phyloP scores from a whole-genome alignment of 2,797 vertebrate species.

The Lepus oiostolus region DNA sequence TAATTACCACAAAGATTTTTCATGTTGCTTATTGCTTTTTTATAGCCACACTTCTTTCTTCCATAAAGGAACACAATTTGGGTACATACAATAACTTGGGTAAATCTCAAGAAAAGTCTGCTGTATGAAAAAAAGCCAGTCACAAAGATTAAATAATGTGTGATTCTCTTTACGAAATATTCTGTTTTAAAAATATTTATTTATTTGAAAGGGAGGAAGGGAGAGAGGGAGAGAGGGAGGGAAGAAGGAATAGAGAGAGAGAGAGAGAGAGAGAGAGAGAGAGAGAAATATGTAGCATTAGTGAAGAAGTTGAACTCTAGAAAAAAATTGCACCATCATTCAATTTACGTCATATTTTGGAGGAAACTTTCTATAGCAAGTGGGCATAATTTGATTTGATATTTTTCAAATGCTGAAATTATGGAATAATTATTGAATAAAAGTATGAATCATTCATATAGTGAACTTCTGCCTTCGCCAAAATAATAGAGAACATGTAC shows the following conservation, averaged over 20 bases:
- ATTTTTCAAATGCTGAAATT: constrained; percentile 65
- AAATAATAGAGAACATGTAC: constrained; percentile 72
- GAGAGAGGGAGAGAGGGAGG: no score
- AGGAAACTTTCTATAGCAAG: constrained; percentile 60
- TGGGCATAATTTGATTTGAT: constrained; percentile 58
- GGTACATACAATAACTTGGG: not conserved
- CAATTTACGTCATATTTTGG: constrained; percentile 56
- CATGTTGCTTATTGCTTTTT: not conserved
- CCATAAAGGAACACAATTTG: not conserved
- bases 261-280: no score
- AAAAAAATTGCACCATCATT: constrained; percentile 47
- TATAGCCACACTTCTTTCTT: not conserved
- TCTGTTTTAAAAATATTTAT: no score
- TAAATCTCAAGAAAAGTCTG: constrained; percentile 25
- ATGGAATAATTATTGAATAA: constrained; percentile 73
- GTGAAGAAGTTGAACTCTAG: constrained; percentile 53
- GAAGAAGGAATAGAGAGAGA: no score
- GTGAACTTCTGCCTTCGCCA: constrained; percentile 79
- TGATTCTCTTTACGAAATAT: not conserved
- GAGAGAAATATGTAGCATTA: not conserved
- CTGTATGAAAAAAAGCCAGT: not conserved
- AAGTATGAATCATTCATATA: constrained; percentile 79
- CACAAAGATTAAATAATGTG: not conserved
- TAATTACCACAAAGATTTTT: not conserved
- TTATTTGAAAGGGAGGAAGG: no score